Conservation (phyloP, 2,113 vertebrate genomes). For the Oreochromis tanganicae region DNA sequence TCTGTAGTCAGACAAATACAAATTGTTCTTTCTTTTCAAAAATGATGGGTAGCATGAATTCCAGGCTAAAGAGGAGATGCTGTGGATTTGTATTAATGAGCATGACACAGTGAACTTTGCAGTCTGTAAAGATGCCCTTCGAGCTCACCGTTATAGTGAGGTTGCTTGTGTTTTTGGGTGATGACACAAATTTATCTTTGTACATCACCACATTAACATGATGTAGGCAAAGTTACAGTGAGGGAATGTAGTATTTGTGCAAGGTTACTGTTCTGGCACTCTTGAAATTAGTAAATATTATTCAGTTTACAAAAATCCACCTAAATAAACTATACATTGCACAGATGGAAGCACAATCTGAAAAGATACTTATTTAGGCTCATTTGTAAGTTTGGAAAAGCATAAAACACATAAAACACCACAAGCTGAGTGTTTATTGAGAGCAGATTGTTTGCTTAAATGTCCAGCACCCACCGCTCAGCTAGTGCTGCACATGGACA, state of each 20-base stretch:
- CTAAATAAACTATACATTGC: neutral
- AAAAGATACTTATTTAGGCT: neutral
- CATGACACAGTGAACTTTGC: neutral
- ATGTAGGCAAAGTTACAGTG: neutral
- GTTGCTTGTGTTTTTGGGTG: neutral
- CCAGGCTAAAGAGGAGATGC: neutral
- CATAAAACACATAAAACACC: neutral
- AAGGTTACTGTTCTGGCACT: neutral
- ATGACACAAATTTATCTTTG: neutral
- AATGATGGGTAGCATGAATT: neutral
- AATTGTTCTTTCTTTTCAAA: neutral
- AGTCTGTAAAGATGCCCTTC: neutral
- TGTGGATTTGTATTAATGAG: neutral
- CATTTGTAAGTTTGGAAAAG: slow-evolving; percentile 2
- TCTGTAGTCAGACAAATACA: neutral
- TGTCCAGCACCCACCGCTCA: neutral
- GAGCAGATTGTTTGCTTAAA: slow-evolving; percentile 23
- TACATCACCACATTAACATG: neutral
- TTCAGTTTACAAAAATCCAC: neutral
- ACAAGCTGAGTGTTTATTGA: slow-evolving; percentile 2
- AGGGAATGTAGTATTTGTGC: neutral
- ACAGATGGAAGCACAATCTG: neutral
- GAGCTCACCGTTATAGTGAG: neutral
- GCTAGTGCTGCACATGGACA: neutral
- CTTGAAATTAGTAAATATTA: neutral